Evolutionary conservation across 2,113 vertebrate species (phyloP).

Genomic region (Pantherophis guttatus): DNA sequence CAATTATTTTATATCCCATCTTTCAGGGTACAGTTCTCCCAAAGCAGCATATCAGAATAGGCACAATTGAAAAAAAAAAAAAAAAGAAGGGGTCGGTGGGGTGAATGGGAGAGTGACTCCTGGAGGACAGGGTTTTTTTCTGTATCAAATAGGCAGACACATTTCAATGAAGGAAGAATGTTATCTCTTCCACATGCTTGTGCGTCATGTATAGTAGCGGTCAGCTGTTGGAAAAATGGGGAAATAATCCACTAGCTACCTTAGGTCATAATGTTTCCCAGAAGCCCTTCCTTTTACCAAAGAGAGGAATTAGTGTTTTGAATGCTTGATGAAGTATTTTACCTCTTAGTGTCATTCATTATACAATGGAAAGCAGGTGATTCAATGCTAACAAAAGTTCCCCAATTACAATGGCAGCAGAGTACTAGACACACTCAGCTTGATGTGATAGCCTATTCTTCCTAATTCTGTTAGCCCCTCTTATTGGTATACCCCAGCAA

Average conservation of each 20-base stretch:
- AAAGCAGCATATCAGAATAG: neutral
- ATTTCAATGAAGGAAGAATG: neutral
- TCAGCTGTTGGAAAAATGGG: neutral
- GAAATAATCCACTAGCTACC: neutral
- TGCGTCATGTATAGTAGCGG: neutral
- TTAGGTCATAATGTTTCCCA: too few relatives aligned
- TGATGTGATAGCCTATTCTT: neutral
- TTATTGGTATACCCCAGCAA: neutral
- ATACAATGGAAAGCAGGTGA: neutral
- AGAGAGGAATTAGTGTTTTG: neutral
- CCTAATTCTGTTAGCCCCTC: neutral
- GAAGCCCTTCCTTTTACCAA: neutral
- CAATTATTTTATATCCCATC: neutral
- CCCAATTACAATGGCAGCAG: too few relatives aligned
- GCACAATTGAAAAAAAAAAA: neutral
- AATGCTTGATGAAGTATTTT: neutral
- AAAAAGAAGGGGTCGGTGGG: neutral
- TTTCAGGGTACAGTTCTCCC: neutral
- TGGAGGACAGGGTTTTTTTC: neutral
- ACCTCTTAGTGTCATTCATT: neutral
- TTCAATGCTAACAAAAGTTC: neutral
- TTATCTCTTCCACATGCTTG: neutral
- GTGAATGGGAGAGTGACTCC: neutral
- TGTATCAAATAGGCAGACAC: neutral
- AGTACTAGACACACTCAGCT: neutral